Evolutionary conservation across 1,140 invertebrate species (phyloP).

Genomic region (Protaetia brevitarsis): DNA sequence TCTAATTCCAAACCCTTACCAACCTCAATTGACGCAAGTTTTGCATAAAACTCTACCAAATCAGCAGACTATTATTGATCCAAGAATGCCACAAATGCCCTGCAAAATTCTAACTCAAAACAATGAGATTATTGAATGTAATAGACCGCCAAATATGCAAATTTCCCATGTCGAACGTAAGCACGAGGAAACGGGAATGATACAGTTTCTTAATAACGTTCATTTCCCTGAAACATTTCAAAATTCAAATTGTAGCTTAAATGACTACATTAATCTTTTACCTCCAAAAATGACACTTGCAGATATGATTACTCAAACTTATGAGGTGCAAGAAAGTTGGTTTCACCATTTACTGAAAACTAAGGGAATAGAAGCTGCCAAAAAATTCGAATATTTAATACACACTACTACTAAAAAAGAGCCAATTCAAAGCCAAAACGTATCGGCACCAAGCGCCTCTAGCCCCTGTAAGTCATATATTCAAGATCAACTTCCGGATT

Average conservation of each 20-base stretch:
- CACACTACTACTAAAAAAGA: slow-evolving; percentile 39
- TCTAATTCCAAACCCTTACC: neutral
- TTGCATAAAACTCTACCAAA: slow-evolving; percentile 23
- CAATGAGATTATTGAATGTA: slow-evolving; percentile 11
- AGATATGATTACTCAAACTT: slow-evolving; percentile 45
- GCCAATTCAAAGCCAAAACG: slow-evolving; percentile 19
- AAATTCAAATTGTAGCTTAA: slow-evolving; percentile 30
- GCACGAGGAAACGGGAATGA: slow-evolving; percentile 37
- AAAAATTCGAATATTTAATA: slow-evolving; percentile 48
- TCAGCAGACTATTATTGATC: slow-evolving; percentile 14
- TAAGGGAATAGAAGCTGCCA: slow-evolving; percentile 45
- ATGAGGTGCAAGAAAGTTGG: slow-evolving; percentile 43
- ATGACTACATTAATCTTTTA: slow-evolving; percentile 45
- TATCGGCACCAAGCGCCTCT: slow-evolving; percentile 23
- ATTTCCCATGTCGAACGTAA: neutral
- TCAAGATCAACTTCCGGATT: slow-evolving; percentile 36
- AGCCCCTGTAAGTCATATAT: slow-evolving; percentile 33
- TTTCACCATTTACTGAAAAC: slow-evolving; percentile 49
- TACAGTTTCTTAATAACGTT: slow-evolving; percentile 56
- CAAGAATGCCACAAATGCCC: slow-evolving; percentile 25
- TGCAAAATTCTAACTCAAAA: slow-evolving; percentile 2
- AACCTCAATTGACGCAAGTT: neutral
- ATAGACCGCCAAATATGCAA: slow-evolving; percentile 28
- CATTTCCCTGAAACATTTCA: slow-evolving; percentile 49
- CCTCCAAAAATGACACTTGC: slow-evolving; percentile 45